Percentiles rank a stretch among this genome's conserved stretches.
Conservation (phyloP, 2,113 vertebrate genomes). For the Ictalurus punctatus region DNA sequence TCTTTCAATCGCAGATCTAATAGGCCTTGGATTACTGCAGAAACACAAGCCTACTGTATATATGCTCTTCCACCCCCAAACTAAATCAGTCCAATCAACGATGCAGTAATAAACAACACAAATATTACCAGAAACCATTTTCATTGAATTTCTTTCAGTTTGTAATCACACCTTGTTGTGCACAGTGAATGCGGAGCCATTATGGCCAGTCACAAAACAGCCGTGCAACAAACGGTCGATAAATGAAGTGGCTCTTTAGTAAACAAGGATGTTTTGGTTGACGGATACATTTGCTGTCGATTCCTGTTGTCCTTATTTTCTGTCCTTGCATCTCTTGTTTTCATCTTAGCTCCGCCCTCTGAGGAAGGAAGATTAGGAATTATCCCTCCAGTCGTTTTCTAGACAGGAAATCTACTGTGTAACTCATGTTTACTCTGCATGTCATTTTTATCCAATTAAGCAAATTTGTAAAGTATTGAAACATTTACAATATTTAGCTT, state of each 20-base stretch:
- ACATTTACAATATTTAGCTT: not conserved
- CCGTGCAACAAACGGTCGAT: not conserved
- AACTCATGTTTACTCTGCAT: too few relatives aligned
- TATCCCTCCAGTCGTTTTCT: not conserved
- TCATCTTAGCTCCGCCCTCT: not conserved
- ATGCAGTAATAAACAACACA: not conserved
- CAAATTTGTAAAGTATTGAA: not conserved
- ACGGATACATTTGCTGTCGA: not conserved
- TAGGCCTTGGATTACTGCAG: not conserved
- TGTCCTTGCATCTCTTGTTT: not conserved
- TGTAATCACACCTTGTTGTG: not conserved
- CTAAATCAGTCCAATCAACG: not conserved
- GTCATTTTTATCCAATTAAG: not conserved
- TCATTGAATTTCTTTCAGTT: not conserved
- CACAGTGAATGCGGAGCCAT: not conserved
- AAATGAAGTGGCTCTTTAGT: not conserved
- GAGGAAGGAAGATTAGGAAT: not conserved
- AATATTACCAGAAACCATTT: not conserved
- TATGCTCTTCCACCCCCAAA: not conserved
- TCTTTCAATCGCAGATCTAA: not conserved
- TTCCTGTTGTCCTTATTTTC: not conserved
- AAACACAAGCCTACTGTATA: not conserved
- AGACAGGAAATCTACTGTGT: not conserved
- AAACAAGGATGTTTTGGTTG: not conserved
- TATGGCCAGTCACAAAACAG: not conserved